Base-by-base conservation (phyloP, 2,888 invertebrate genomes). In the Cephus sareptanus region DNA sequence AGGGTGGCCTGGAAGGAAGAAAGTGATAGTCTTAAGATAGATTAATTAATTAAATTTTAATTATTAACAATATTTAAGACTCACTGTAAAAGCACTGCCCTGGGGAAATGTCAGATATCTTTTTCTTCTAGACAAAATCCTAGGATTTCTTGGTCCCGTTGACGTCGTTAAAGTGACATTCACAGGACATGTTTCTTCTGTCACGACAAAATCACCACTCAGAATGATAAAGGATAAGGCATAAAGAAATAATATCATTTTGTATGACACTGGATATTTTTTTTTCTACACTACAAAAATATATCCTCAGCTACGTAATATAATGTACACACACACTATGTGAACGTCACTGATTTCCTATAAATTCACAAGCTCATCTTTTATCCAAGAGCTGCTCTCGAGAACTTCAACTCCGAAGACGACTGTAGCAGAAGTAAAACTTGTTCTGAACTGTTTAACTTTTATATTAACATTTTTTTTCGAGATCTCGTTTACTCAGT, bases 1-100 rank as follows among this genome's bases (percentile, higher is more conserved):
- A 94, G 81, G 12, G 94, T 94, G n/a, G 94, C 82, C 95, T 95
- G 86, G 0, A 90, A 91, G 34, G 78, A 80, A 70, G 35, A 56
- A 56, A 9, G 2, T 2, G 6, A 56, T 40, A 4, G 15, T 6
- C 6, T 23, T 0, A 0, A 9, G 23, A 23, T 2, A 2, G 9
- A 56, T 15, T 56, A 23, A 40, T 40, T 40, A 40, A 56, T 9
- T 23, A 23, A 56, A 23, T 23, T 23, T 23, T 56, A 23, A 23
- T 56, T 23, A 56, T 15, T 9, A 56, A 23, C 9, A 56, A 23
- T 23, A 9, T 23, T 15, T 23, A 23, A 23, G 23, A 86, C 90
- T 88, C 84, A 91, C 91, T 81, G 90, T 89, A 77, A 93, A 90
- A 69, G 92, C 91, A 83, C 92, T 92, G 75, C 92, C 92, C 80